These are phyloP conservation scores for Drosophila tripunctata DNA, from an alignment of 2,888 invertebrate species.

Conservation along the genomic window DNA sequence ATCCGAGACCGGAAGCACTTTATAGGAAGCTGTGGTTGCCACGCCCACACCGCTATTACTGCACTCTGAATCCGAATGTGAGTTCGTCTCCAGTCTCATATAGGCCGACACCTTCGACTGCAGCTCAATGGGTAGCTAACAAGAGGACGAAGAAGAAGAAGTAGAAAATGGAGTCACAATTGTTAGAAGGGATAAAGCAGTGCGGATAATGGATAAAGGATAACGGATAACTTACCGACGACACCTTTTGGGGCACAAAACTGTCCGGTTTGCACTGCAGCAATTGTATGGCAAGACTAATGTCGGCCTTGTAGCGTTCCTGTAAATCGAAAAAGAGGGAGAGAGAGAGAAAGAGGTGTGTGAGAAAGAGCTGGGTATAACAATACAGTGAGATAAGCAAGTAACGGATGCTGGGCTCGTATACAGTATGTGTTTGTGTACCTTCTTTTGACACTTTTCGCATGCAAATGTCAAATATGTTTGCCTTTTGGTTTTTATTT, in stretches of 20 bases:
- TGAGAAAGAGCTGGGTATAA: conserved; percentile 6
- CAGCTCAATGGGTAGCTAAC: conserved; percentile 93
- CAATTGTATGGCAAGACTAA: conserved; percentile 95
- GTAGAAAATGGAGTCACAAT: neutral
- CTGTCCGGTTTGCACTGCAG: conserved; percentile 97
- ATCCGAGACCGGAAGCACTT: conserved; percentile 84
- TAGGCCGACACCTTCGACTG: conserved; percentile 95
- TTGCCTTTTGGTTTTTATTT: conserved; percentile 47
- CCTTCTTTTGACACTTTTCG: conserved; percentile 69
- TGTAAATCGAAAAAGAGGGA: conserved; percentile 81
- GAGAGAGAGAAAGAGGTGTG: neutral
- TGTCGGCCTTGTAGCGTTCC: conserved; percentile 97
- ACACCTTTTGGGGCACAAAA: conserved; percentile 95
- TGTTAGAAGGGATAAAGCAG: neutral
- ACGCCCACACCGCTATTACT: conserved; percentile 84
- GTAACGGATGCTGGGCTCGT: conserved; percentile 52
- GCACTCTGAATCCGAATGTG: conserved; percentile 84
- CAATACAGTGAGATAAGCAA: conserved; percentile 59
- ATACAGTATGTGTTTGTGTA: conserved; percentile 19
- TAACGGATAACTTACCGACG: conserved; percentile 88
- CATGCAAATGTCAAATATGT: conserved; percentile 77
- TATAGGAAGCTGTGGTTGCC: conserved; percentile 83
- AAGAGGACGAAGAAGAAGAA: neutral
- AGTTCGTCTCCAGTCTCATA: conserved; percentile 84
- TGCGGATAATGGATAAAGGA: neutral